Base-by-base conservation (phyloP, 2,797 vertebrate genomes). In the Malurus leucopterus region DNA sequence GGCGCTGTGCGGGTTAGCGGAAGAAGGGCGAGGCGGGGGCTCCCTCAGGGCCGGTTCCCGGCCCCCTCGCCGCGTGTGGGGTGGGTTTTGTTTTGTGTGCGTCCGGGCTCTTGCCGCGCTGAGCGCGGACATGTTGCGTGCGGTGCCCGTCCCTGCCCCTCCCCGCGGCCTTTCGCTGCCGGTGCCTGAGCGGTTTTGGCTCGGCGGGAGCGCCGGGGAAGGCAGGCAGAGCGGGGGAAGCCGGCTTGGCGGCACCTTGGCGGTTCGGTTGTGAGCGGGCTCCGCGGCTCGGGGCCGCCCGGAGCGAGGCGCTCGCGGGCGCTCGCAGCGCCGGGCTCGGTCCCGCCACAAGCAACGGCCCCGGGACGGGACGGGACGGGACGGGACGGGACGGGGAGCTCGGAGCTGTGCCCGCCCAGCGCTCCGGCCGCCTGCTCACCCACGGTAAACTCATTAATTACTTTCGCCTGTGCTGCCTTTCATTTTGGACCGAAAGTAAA, bases 181-280 rank as follows among this genome's bases (percentile, higher is more conserved):
- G 34, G 44, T 22, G 68, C 19, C 69, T 3, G 10, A 34, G 2
- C 11, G n/a, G 1, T 18, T 4, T 4, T 20, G 11, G 8, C 34
- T 26, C 17, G 3, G 17, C 50, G 2, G 11, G 19, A 5, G 21
- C 16, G 36, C 21, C 11, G 8, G 4, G 0, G 50, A 4, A 7
- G 36, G 36, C 36, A 3, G 32, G 70, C 49, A 15, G 74, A 9
- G 64, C 3, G 21, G 3, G n/a, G 34, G 18, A 6, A 62, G 2
- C 5, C 62, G 53, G 11, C 16, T 14, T 3, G 87, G 22, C 57
- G 50, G 59, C 6, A 2, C 13, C 43, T 57, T 41, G 54, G 24
- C 49, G n/a, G 58, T 26, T 50, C n/a, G 82, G 72, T 23, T 38
- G 23, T 32, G 73, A 58, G 64, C 57, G 73, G 41, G 72, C 3